A percentile compares a stretch with the other conserved stretches of the same genome.
phyloP scores from a whole-genome alignment of 2,113 vertebrate species.

The Paedocypris sp. region DNA sequence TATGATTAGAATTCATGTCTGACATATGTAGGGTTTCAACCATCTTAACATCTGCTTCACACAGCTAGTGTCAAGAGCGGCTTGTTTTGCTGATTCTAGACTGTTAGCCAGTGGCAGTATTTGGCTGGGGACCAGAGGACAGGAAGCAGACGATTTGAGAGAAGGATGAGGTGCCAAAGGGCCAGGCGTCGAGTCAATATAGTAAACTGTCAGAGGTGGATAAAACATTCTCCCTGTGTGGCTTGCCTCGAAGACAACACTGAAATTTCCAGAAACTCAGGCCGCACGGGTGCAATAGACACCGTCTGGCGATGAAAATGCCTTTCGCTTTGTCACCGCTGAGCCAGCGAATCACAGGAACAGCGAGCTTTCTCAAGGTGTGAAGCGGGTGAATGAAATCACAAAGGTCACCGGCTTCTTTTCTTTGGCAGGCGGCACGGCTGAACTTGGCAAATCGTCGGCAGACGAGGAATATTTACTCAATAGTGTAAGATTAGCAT shows the following conservation, averaged over 20 bases:
- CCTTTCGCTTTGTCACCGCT: conserved; percentile 18
- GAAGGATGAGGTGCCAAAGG: conserved; percentile 21
- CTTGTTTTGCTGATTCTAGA: conserved; percentile 17
- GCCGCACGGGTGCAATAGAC: not conserved
- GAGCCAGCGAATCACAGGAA: conserved; percentile 18
- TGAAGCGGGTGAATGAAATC: not conserved
- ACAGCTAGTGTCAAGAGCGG: not conserved
- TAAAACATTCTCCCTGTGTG: conserved; percentile 49
- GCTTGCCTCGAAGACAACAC: conserved; percentile 42
- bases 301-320: conserved; percentile 21
- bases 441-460: not conserved
- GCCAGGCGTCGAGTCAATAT: conserved; percentile 28
- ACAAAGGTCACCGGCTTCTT: not conserved
- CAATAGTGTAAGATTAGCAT: not conserved
- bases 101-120: conserved; percentile 8
- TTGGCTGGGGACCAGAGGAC: conserved; percentile 40
- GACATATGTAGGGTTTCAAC: not conserved
- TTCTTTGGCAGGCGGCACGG: not conserved
- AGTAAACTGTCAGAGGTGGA: conserved; percentile 51
- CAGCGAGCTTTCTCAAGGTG: not conserved
- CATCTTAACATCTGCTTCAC: conserved; percentile 24
- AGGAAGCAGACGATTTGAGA: conserved; percentile 8
- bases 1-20: too few species aligned
- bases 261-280: conserved; percentile 42
- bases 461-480: not conserved